phyloP scores from a whole-genome alignment of 2,888 invertebrate species.

The Caradrina kadenii region DNA sequence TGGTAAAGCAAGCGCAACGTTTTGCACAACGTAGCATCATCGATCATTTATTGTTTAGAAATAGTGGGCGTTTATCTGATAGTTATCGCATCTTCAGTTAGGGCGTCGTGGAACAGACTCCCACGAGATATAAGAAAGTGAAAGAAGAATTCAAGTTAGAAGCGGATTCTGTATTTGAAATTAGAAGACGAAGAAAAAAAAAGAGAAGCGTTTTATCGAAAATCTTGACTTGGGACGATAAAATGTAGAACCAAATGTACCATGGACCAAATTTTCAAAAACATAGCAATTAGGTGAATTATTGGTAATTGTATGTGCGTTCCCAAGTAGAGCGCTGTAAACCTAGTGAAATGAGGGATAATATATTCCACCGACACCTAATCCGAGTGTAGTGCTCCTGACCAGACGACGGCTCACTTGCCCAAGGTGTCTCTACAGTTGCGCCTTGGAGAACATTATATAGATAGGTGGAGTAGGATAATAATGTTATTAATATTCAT shows the following conservation, averaged over 20 bases:
- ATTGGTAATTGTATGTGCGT: no score
- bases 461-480: no score
- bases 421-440: no score
- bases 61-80: slow-evolving; percentile 73
- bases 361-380: no score
- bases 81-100: slow-evolving; percentile 61
- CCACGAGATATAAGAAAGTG: slow-evolving; percentile 56
- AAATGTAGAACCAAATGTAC: background rate
- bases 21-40: slow-evolving; percentile 67
- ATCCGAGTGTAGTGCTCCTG: no score
- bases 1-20: slow-evolving; percentile 54
- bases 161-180: background rate
- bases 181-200: background rate
- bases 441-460: no score
- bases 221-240: background rate
- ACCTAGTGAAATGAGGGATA: no score
- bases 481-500: background rate
- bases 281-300: no score
- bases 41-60: slow-evolving; percentile 70
- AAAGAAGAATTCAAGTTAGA: slow-evolving; percentile 20
- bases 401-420: no score
- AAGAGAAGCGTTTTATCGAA: background rate
- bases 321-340: no score
- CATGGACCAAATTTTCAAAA: no score
- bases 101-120: slow-evolving; percentile 55